Evolutionary conservation across 2,888 invertebrate genomes (phyloP).

Genomic region (Eristalis pertinax): DNA sequence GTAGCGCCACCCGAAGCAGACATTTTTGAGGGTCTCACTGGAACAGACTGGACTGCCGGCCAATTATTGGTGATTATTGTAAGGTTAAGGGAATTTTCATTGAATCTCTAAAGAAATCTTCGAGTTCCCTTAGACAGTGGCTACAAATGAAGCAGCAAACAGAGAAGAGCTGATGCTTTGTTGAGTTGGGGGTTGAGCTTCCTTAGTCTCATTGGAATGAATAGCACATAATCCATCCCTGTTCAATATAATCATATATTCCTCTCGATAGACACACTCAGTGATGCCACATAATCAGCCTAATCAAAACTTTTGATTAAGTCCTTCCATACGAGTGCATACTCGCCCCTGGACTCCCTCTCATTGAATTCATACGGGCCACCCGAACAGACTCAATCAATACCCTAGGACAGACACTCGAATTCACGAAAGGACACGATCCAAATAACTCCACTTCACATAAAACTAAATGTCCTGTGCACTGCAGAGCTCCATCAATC

Average conservation of each 20-base stretch:
- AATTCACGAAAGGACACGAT: neutral
- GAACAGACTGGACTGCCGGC: no score
- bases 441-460: slow-evolving; percentile 35
- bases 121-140: no score
- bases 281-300: slow-evolving; percentile 34
- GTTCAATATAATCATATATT: no score
- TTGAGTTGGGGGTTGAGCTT: no score
- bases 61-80: no score
- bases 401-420: slow-evolving; percentile 14
- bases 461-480: slow-evolving; percentile 55
- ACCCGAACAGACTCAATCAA: slow-evolving; percentile 33
- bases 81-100: no score
- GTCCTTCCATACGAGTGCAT: neutral
- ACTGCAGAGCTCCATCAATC: slow-evolving; percentile 2
- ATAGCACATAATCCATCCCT: neutral
- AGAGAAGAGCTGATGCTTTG: no score
- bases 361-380: slow-evolving; percentile 21
- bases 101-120: no score
- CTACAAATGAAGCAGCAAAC: no score
- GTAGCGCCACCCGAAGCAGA: no score
- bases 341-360: neutral
- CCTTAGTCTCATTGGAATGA: neutral
- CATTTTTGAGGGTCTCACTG: no score
- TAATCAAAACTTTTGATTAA: slow-evolving; percentile 38
- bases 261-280: neutral